Evolutionary conservation across 2,113 vertebrate genomes (phyloP), one percentile per base, ranked within the genome.

Genomic region (pig (Sus scrofa)): DNA sequence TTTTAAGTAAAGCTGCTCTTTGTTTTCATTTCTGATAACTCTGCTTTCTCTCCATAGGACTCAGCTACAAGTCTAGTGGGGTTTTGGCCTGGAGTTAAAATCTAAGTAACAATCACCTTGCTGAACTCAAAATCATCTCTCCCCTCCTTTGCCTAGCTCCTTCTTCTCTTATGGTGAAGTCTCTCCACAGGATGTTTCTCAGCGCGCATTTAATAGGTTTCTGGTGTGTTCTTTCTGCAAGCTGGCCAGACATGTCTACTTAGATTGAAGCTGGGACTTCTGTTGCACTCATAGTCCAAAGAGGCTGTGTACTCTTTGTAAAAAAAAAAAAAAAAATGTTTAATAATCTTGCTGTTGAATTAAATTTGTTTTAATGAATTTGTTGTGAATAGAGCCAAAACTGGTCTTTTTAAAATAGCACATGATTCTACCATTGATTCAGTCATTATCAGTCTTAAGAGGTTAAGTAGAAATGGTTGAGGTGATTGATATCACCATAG

Each of bases 301-400:
- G 24, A 86, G 19, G 20, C 34, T 19, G 44, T 16, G 54, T 73
- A 65, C 26, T 89, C 20, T 18, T 13, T 67, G 11, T 11, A 71
- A 94, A n/a, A 71, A 94, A 92, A 34, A 71, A 94, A n/a, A 71
- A 94, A 92, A 34, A 82, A 54, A 90, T 73, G 32, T 78, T 92
- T 87, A 44, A 83, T 93, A 58, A 77, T 27, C 68, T 93, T 70
- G 1, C 10, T 65, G 19, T 68, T 86, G 30, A 15, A 37, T 77
- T 62, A 58, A 34, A 32, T 78, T 54, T 93, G 86, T 73, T 78
- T 58, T 86, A 79, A 83, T 86, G 52, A 67, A 19, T 52, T 75
- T 78, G 5, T 65, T 54, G 11, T 84, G 52, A 87, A 58, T 87
- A 75, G 95, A 93, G 67, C 88, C 52, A 88, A 91, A 91, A 37